Conservation (phyloP, 2,888 invertebrate genomes). For the Melinaea marsaeus region DNA sequence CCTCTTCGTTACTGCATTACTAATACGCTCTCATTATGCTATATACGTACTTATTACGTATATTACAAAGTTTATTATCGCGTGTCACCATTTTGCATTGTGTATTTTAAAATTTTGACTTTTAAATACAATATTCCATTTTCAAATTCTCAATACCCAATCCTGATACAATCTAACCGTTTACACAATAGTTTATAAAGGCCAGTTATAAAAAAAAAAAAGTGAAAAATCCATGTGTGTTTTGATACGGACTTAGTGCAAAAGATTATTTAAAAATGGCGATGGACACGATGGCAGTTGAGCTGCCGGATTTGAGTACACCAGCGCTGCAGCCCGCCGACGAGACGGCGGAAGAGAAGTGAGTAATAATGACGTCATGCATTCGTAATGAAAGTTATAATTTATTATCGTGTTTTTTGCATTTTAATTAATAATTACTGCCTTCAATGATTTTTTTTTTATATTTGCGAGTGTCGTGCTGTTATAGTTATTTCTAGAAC, state of each 20-base stretch:
- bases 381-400: no score
- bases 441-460: no score
- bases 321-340: constrained; percentile 58
- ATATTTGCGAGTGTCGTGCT: no score
- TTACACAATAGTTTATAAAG: constrained; percentile 17
- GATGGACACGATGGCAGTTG: constrained; percentile 75
- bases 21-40: constrained; percentile 12
- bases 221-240: constrained; percentile 37
- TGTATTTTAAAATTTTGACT: background rate
- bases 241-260: constrained; percentile 40
- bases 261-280: constrained; percentile 55
- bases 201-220: background rate
- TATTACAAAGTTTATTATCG: background rate
- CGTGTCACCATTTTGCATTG: background rate
- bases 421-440: no score
- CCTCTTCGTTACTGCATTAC: constrained; percentile 7
- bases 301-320: constrained; percentile 67
- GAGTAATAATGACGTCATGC: constrained; percentile 40
- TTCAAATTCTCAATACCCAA: constrained; percentile 5
- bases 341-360: constrained; percentile 73
- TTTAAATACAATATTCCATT: no score
- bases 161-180: background rate
- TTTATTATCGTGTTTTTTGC: no score
- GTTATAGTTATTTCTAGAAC: no score
- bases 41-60: constrained; percentile 9